Evolutionary conservation across 1,140 invertebrate genomes (phyloP).

Genomic region (Bradynema listronoti): DNA sequence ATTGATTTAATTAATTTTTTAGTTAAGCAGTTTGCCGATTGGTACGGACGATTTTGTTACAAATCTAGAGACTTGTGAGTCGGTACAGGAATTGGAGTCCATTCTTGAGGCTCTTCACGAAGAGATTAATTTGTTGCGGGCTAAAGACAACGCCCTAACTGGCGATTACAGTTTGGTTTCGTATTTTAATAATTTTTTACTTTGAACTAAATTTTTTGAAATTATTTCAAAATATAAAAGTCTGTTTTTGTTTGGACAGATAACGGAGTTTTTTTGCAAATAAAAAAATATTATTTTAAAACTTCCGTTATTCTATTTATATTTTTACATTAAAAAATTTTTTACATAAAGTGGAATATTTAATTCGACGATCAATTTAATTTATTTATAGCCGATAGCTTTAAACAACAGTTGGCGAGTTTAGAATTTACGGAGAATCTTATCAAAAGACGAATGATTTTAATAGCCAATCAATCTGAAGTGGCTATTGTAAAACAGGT

Average conservation of each 20-base stretch:
- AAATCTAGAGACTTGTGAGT: conserved; percentile 41
- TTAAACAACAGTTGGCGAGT: conserved; percentile 82
- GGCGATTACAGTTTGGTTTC: conserved; percentile 15
- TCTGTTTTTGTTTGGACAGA: conserved; percentile 2
- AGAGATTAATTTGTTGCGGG: conserved; percentile 43
- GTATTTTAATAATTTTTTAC: conserved; percentile 8
- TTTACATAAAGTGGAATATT: too few species aligned
- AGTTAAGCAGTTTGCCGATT: conserved; percentile 49
- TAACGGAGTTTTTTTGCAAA: not conserved
- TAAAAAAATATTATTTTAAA: too few species aligned
- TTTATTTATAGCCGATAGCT: conserved; percentile 66
- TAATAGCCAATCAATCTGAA: conserved; percentile 53
- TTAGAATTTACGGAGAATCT: conserved; percentile 73
- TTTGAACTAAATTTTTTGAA: not conserved
- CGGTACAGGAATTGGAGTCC: conserved; percentile 54
- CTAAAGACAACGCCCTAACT: conserved; percentile 42
- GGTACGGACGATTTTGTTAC: conserved; percentile 52
- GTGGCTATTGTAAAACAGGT: conserved; percentile 1
- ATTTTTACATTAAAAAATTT: conserved; percentile 13
- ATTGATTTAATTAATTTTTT: conserved; percentile 6
- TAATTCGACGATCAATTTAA: too few species aligned
- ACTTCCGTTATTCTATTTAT: too few species aligned
- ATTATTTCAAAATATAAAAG: not conserved
- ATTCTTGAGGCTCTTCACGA: conserved; percentile 48
- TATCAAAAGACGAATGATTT: conserved; percentile 67